Conservation (phyloP, 2,113 vertebrate species). For the Megaceryle torquata region DNA sequence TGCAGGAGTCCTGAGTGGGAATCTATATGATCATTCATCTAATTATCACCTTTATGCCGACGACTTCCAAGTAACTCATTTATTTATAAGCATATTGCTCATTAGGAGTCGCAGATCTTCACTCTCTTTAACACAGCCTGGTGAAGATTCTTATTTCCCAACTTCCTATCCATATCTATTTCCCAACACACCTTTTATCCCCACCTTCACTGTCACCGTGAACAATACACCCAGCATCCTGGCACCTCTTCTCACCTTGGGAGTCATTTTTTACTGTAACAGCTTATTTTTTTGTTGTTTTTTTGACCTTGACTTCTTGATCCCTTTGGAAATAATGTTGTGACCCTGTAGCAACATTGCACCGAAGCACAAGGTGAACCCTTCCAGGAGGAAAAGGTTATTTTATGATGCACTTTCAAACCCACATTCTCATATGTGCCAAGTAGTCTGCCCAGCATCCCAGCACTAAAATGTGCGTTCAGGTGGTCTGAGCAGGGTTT, state of each 20-base stretch:
- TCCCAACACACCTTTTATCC: not conserved
- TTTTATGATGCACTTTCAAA: not conserved
- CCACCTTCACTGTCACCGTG: not conserved
- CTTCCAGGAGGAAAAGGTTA: not conserved
- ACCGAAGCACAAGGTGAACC: not conserved
- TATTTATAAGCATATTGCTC: not conserved
- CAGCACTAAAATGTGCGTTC: not conserved
- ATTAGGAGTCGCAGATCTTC: not conserved
- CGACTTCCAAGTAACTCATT: not conserved
- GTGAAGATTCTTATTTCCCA: not conserved
- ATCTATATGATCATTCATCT: not conserved
- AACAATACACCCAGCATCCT: not conserved
- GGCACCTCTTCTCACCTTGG: not conserved
- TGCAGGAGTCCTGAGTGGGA: not conserved
- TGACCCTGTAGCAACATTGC: not conserved
- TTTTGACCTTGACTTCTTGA: not conserved
- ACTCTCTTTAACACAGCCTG: not conserved
- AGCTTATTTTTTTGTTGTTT: not conserved
- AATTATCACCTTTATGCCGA: not conserved
- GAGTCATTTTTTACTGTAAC: not conserved
- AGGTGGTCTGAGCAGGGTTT: not conserved
- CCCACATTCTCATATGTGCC: fast-evolving
- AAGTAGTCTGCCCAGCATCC: not conserved
- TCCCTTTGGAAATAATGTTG: not conserved
- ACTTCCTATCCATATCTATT: not conserved